Evolutionary conservation across 2,113 vertebrate genomes (phyloP), one percentile per base, ranked within the genome.

Genomic region (Amblyornis subalaris): DNA sequence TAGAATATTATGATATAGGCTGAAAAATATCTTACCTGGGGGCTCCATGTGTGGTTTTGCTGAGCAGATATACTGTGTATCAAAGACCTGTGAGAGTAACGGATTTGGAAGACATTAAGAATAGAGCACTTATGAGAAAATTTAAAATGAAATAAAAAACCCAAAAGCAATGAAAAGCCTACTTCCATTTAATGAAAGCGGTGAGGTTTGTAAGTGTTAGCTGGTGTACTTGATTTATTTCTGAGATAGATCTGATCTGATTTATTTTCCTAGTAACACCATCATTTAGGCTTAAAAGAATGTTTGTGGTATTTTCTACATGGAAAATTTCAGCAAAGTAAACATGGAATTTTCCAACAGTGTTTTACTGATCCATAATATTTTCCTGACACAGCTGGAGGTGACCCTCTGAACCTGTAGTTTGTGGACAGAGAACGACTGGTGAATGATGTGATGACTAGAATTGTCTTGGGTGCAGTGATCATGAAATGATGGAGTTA

Each of bases 191-290:
- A 77, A 90, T 72, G 88, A 85, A 83, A 84, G 60, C 69, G 92
- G 18, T 0, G 1, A 86, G 18, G 40, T 93, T 88, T 88, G 12
- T 38, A 84, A 85, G 86, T 88, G 72, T 84, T 78, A 90, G 72
- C 48, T 95, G 70, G 57, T 82, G 38, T 48, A 88, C 48, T 84
- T 90, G 65, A 92, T 92, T 93, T 92, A 84, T 90, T 92, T 88
- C 50, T 75, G 79, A 78, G 57, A 58, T 42, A 84, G 71, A 57
- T 26, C 29, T 72, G 82, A 71, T 90, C 48, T 88, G 71, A 90
- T 94, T 83, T 83, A 77, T 95, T 93, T 84, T 92, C 48, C 25
- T 78, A 53, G 60, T 74, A 88, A 60, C 18, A 71, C 35, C 48
- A 75, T 60, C 40, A 42, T 48, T 74, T 53, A 75, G 48, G 48